Percentiles rank a stretch among this genome's conserved stretches.
Evolutionary conservation across 2,888 invertebrate genomes (phyloP).

Genomic region (Cheilosia soror): DNA sequence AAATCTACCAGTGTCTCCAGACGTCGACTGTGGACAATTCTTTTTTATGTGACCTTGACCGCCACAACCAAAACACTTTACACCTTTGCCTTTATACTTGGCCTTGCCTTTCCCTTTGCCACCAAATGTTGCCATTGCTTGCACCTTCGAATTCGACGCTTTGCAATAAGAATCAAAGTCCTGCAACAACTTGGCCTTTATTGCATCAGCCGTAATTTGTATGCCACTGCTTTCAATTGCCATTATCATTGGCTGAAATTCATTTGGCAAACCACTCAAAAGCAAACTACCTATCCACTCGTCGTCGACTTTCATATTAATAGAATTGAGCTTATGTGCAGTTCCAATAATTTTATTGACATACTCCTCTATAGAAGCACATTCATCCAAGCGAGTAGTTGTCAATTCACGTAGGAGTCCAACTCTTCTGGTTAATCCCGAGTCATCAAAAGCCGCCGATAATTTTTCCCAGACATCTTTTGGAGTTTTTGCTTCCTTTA

Average conservation of each 20-base stretch:
- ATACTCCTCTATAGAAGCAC: neutral
- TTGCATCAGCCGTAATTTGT: conserved; percentile 17
- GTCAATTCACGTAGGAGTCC: conserved; percentile 12
- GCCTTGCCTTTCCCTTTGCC: neutral
- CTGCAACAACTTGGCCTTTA: conserved; percentile 18
- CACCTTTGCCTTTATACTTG: neutral
- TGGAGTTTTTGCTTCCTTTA: neutral
- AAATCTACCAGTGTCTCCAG: neutral
- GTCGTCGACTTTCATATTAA: conserved; percentile 11
- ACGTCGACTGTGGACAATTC: neutral
- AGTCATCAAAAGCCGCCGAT: conserved; percentile 6
- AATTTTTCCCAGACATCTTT: conserved; percentile 47
- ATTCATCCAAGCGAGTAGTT: conserved; percentile 7
- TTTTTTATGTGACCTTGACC: too few species aligned
- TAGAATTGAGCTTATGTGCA: conserved; percentile 6
- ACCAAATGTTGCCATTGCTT: neutral
- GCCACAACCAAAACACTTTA: conserved; percentile 3
- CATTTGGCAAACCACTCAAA: conserved; percentile 13
- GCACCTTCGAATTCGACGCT: neutral
- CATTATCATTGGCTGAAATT: conserved; percentile 31
- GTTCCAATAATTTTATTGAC: conserved; percentile 26
- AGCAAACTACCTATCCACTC: conserved; percentile 24
- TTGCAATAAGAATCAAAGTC: conserved; percentile 6
- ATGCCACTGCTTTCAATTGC: conserved; percentile 8
- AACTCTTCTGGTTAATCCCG: conserved; percentile 14